These are phyloP conservation scores for Lepidurus arcticus DNA, from an alignment of 1,140 invertebrate species.

Conservation along the genomic window DNA sequence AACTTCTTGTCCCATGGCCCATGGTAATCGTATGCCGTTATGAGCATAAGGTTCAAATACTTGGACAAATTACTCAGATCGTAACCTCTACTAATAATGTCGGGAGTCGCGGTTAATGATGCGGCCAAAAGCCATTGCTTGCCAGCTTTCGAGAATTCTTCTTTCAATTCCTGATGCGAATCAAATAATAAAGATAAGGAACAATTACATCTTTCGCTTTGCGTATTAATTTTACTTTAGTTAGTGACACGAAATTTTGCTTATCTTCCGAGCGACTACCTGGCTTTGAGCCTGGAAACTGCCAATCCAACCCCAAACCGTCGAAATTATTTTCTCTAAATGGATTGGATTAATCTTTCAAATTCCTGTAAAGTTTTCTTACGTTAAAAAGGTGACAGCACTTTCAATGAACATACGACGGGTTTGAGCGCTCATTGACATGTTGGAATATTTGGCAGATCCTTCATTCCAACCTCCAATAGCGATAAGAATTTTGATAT, in stretches of 20 bases:
- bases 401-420: constrained; percentile 60
- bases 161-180: constrained; percentile 27
- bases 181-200: constrained; percentile 19
- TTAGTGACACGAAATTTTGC: constrained; percentile 64
- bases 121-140: constrained; percentile 62
- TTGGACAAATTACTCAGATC: constrained; percentile 64
- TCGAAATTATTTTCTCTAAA: constrained; percentile 67
- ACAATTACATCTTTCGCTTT: background rate
- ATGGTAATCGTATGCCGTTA: constrained; percentile 89
- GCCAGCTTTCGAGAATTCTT: constrained; percentile 38
- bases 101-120: constrained; percentile 64
- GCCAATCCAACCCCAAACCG: constrained; percentile 71
- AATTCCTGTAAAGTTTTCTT: constrained; percentile 34
- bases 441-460: constrained; percentile 66
- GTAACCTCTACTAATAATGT: constrained; percentile 65
- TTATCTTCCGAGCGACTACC: constrained; percentile 64
- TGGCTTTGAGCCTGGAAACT: constrained; percentile 67
- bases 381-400: constrained; percentile 58
- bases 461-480: constrained; percentile 88
- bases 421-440: constrained; percentile 55
- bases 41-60: constrained; percentile 73
- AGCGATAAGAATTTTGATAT: constrained; percentile 68
- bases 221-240: constrained; percentile 53
- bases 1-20: constrained; percentile 71
- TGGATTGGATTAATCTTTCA: constrained; percentile 27